Percentiles rank a stretch among this genome's conserved stretches.
These are phyloP conservation scores for Ifrita kowaldi DNA, from an alignment of 2,113 vertebrate species.

Conservation along the genomic window DNA sequence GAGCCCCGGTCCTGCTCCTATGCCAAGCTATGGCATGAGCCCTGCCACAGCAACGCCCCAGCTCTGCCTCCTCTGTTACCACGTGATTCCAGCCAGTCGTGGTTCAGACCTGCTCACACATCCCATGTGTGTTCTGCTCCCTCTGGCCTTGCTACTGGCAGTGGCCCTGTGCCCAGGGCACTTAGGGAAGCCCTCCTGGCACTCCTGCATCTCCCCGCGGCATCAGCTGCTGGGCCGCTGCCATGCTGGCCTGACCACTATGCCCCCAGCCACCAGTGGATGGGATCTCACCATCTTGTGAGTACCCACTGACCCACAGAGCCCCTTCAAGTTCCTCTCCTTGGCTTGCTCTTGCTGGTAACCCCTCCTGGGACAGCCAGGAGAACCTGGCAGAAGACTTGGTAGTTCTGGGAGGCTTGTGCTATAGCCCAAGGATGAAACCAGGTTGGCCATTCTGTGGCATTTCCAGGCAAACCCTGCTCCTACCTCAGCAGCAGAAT, in stretches of 20 bases:
- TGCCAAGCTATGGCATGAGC: background rate
- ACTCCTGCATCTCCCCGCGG: background rate
- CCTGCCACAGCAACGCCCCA: background rate
- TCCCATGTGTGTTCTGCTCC: background rate
- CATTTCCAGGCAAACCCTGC: background rate
- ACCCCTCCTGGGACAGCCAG: background rate
- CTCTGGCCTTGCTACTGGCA: background rate
- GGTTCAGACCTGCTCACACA: background rate
- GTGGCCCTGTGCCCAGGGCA: accelerated
- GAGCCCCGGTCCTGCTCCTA: background rate
- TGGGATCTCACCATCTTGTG: background rate
- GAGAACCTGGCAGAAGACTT: background rate
- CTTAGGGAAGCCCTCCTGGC: background rate
- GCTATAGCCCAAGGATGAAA: background rate
- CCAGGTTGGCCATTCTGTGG: background rate
- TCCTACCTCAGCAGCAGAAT: background rate
- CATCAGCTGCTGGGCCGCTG: background rate
- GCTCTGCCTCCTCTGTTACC: background rate
- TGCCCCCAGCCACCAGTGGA: too few relatives aligned
- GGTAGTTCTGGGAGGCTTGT: background rate
- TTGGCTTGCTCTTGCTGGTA: background rate
- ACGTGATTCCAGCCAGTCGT: background rate
- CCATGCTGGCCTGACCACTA: background rate
- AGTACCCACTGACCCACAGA: accelerated
- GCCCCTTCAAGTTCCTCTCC: background rate